phyloP scores from a whole-genome alignment of 2,113 vertebrate species.

The Labrus mixtus region DNA sequence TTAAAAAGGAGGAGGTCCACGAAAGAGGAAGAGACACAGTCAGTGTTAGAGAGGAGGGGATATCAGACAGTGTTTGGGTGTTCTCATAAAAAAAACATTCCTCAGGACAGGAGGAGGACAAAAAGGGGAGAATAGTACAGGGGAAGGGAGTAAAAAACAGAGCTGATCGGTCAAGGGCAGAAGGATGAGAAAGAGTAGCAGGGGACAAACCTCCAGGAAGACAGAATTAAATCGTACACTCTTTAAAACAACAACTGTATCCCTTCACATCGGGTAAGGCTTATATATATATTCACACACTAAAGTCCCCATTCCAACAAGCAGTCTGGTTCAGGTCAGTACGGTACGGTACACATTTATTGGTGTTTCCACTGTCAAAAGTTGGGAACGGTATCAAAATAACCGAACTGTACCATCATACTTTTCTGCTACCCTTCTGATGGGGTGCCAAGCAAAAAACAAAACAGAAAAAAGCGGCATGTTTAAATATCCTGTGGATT shows the following conservation, averaged over 20 bases:
- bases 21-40: constrained; percentile 46
- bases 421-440: no score
- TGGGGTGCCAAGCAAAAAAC: no score
- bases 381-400: no score
- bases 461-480: no score
- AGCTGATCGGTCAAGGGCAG: constrained; percentile 75
- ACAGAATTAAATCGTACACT: constrained; percentile 39
- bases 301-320: no score
- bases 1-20: constrained; percentile 64
- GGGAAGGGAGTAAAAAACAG: constrained; percentile 49
- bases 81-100: constrained; percentile 52
- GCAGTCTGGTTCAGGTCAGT: no score
- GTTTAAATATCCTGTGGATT: no score
- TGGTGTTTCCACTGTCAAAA: no score
- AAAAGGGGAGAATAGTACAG: constrained; percentile 46
- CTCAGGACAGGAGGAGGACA: constrained; percentile 59
- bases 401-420: no score
- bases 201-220: constrained; percentile 67
- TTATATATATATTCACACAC: neutral
- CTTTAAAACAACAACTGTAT: constrained; percentile 59
- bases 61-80: constrained; percentile 43
- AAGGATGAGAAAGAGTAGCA: constrained; percentile 91
- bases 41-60: constrained; percentile 75
- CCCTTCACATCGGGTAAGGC: constrained; percentile 19
- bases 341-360: no score